Conservation (phyloP, 2,888 invertebrate genomes). For the Drosophila meridiana region DNA sequence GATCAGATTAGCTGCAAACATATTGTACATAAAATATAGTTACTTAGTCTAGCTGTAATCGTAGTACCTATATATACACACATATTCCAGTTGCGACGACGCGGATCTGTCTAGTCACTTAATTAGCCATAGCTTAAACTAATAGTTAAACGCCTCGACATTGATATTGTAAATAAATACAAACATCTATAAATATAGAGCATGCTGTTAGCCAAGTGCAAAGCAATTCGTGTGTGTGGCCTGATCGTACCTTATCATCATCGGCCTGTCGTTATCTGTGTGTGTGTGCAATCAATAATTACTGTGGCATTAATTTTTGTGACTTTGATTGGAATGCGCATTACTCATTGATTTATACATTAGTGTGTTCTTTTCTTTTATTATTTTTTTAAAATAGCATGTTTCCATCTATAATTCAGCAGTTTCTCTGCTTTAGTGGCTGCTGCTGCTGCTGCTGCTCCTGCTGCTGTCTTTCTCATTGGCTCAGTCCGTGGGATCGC, state of each 20-base stretch:
- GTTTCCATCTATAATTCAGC: conserved; percentile 66
- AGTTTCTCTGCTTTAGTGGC: conserved; percentile 15
- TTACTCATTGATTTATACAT: conserved; percentile 70
- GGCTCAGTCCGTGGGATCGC: conserved; percentile 84
- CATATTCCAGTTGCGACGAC: conserved; percentile 14
- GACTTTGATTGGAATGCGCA: conserved; percentile 18
- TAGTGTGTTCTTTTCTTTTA: conserved; percentile 51
- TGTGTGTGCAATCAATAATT: conserved; percentile 42
- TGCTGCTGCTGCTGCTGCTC: neutral
- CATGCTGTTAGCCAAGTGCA: conserved; percentile 44
- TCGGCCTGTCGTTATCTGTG: conserved; percentile 15
- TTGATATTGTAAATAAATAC: conserved; percentile 60
- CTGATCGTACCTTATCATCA: conserved; percentile 63
- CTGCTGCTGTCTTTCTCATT: conserved; percentile 20
- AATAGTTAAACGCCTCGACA: conserved; percentile 38
- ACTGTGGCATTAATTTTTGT: conserved; percentile 5
- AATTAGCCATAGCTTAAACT: conserved; percentile 57
- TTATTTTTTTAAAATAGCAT: conserved; percentile 76
- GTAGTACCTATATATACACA: conserved; percentile 25
- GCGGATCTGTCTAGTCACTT: conserved; percentile 59
- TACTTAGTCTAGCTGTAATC: conserved; percentile 43
- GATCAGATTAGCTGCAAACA: conserved; percentile 22
- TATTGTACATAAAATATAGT: conserved; percentile 41
- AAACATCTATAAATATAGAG: neutral
- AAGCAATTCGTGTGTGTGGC: conserved; percentile 62